These are phyloP conservation scores for Rhodinocichla rosea DNA, from an alignment of 2,113 vertebrate species.

Conservation along the genomic window DNA sequence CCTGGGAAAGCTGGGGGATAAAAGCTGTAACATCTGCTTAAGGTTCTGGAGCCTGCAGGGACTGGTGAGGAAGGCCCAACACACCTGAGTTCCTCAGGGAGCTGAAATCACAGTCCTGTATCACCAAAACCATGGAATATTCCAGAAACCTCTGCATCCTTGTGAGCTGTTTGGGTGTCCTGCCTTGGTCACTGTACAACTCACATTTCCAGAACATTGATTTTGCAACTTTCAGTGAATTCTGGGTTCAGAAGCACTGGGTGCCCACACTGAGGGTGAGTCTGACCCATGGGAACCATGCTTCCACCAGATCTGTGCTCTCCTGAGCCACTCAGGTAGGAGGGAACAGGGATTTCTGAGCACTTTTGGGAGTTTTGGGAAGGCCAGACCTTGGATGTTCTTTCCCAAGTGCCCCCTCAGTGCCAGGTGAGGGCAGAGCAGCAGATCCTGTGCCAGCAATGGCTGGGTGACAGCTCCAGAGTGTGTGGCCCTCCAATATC, in stretches of 20 bases:
- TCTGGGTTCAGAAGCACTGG: not conserved
- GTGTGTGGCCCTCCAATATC: not conserved
- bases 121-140: not conserved
- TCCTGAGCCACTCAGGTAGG: not conserved
- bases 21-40: not conserved
- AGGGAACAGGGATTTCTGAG: not conserved
- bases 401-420: not conserved
- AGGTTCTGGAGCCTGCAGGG: fast-evolving
- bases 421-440: not conserved
- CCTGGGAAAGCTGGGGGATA: not conserved
- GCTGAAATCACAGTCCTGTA: not conserved
- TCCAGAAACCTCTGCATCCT: not conserved
- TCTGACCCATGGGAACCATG: not conserved
- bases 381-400: not conserved
- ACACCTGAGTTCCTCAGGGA: not conserved
- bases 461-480: not conserved
- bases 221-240: fast-evolving
- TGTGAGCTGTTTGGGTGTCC: fast-evolving
- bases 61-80: not conserved
- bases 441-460: not conserved
- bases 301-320: not conserved
- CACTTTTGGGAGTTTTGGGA: not conserved
- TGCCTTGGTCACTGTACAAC: not conserved
- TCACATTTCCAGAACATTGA: fast-evolving
- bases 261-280: not conserved